Evolutionary conservation across 2,113 vertebrate genomes (phyloP).

Genomic region (Siniperca knerii): DNA sequence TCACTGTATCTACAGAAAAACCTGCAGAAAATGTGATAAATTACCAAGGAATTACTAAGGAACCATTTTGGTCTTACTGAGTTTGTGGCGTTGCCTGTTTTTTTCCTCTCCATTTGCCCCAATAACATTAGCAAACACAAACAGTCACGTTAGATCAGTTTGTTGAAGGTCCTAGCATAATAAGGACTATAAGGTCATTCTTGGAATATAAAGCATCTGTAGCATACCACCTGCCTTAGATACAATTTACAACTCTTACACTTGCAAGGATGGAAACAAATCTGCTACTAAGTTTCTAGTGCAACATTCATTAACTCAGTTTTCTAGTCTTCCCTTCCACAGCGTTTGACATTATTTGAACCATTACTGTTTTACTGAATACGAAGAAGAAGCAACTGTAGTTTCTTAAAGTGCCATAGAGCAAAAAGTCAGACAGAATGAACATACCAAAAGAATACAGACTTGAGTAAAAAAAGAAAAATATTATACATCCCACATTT

Average conservation of each 20-base stretch:
- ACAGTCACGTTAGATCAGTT: not conserved
- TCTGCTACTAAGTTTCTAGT: not conserved
- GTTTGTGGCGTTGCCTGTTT: not conserved
- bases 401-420: slow-evolving; percentile 24
- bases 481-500: not conserved
- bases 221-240: not conserved
- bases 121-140: not conserved
- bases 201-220: not conserved
- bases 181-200: not conserved
- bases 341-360: not conserved
- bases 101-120: not conserved
- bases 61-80: not conserved
- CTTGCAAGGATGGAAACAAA: not conserved
- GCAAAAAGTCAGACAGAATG: not conserved
- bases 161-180: not conserved
- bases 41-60: not conserved
- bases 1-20: not conserved
- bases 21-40: not conserved
- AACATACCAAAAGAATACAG: slow-evolving; percentile 1
- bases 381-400: not conserved
- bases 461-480: not conserved
- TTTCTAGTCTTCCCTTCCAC: not conserved
- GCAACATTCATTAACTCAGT: not conserved
- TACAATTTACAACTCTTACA: not conserved
- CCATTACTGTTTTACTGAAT: not conserved